Evolutionary conservation across 2,113 vertebrate species (phyloP).

Genomic region (Conger conger): DNA sequence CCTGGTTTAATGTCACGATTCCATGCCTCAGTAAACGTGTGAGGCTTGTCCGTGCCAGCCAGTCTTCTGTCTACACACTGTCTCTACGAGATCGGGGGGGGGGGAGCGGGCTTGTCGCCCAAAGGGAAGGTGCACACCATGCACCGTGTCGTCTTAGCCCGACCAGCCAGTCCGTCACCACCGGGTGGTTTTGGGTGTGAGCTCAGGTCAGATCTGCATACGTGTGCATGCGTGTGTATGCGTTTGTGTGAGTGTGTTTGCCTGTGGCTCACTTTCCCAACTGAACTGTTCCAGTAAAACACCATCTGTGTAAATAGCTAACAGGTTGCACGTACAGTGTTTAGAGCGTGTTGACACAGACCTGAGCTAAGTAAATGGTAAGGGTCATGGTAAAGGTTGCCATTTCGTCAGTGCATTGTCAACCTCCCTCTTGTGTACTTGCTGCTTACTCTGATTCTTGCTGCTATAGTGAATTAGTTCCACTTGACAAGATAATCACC

Average conservation of each 20-base stretch:
- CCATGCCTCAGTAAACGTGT: background rate
- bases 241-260: background rate
- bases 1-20: background rate
- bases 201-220: background rate
- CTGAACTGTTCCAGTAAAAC: constrained; percentile 4
- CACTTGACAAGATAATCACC: constrained; percentile 5
- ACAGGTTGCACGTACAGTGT: background rate
- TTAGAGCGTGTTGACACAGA: background rate
- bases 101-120: background rate
- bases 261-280: background rate
- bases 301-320: background rate
- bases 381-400: background rate
- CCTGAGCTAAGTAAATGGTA: background rate
- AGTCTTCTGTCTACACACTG: background rate
- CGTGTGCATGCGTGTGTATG: too few species aligned
- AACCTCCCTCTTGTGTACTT: background rate
- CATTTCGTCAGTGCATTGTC: background rate
- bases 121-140: background rate
- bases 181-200: background rate
- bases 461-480: constrained; percentile 20
- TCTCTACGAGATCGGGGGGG: background rate
- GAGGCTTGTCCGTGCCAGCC: background rate
- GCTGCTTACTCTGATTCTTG: constrained; percentile 1
- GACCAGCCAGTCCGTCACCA: background rate
- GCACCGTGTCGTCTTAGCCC: background rate